These are phyloP conservation scores for Ptychodera flava DNA, from an alignment of 35 echinoderm and acorn worm species.

Conservation along the genomic window DNA sequence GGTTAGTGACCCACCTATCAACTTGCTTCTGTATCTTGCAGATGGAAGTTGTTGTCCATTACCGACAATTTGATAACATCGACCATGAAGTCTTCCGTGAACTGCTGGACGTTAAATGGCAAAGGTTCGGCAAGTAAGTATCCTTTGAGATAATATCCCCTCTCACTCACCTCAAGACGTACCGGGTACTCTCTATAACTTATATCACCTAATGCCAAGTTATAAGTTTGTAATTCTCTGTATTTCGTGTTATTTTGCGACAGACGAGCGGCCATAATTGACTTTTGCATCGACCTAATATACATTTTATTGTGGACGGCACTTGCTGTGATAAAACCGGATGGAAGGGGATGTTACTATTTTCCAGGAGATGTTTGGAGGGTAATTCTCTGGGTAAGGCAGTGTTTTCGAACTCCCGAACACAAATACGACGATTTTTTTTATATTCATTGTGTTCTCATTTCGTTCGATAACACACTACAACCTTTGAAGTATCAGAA, in stretches of 20 bases:
- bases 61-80: constrained; percentile 75
- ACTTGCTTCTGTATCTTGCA: no score
- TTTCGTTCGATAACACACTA: no score
- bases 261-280: neutral
- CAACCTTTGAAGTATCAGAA: no score
- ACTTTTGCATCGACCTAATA: constrained; percentile 6
- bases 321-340: constrained; percentile 43
- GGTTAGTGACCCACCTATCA: no score
- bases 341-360: constrained; percentile 24
- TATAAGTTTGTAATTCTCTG: no score
- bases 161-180: no score
- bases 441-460: no score
- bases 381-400: constrained; percentile 30
- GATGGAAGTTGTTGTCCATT: constrained; percentile 67
- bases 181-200: no score
- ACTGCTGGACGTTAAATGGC: constrained; percentile 84
- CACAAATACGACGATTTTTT: no score
- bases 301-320: constrained; percentile 77
- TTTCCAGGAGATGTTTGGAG: constrained; percentile 44
- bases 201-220: no score
- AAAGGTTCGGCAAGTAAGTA: constrained; percentile 76
- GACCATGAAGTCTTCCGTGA: constrained; percentile 67
- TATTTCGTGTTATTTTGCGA: neutral
- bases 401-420: no score
- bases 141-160: no score